phyloP scores from a whole-genome alignment of 1,140 invertebrate species.

The Nebria ingens region DNA sequence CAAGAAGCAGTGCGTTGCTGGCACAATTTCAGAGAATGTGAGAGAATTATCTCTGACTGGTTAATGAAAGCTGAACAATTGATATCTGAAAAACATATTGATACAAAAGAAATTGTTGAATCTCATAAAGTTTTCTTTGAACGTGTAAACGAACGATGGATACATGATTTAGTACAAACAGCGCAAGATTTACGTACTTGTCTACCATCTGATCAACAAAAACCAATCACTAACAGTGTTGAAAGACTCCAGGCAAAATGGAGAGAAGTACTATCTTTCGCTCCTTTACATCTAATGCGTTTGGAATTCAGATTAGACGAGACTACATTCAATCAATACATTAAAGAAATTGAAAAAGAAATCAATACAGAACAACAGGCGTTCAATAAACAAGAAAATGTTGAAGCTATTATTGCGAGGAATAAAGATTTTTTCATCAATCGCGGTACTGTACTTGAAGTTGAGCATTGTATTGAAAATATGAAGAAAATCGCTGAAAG shows the following conservation, averaged over 20 bases:
- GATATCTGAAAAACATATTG: slow-evolving; percentile 68
- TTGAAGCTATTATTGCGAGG: slow-evolving; percentile 61
- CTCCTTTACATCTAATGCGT: slow-evolving; percentile 74
- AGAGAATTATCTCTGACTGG: slow-evolving; percentile 74
- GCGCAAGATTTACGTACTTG: slow-evolving; percentile 68
- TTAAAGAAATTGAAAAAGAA: slow-evolving; percentile 84
- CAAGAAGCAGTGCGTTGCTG: slow-evolving; percentile 71
- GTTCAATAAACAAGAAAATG: slow-evolving; percentile 74
- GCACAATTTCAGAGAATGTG: slow-evolving; percentile 73
- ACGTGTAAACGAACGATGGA: slow-evolving; percentile 69
- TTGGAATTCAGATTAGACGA: slow-evolving; percentile 85
- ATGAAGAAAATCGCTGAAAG: slow-evolving; percentile 58
- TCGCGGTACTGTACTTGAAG: slow-evolving; percentile 53
- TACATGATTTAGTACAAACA: slow-evolving; percentile 67
- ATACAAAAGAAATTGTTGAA: slow-evolving; percentile 70
- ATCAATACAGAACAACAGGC: slow-evolving; percentile 76
- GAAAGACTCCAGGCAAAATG: slow-evolving; percentile 62
- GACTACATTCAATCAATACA: slow-evolving; percentile 68
- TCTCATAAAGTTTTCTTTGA: slow-evolving; percentile 77
- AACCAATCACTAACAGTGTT: slow-evolving; percentile 55
- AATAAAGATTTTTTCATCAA: slow-evolving; percentile 69
- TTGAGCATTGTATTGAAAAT: slow-evolving; percentile 63
- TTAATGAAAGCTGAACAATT: slow-evolving; percentile 70
- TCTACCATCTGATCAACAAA: slow-evolving; percentile 53
- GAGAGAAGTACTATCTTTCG: slow-evolving; percentile 65